These are phyloP conservation scores for Elysia crispata DNA, from an alignment of 2,888 invertebrate genomes.

Conservation along the genomic window DNA sequence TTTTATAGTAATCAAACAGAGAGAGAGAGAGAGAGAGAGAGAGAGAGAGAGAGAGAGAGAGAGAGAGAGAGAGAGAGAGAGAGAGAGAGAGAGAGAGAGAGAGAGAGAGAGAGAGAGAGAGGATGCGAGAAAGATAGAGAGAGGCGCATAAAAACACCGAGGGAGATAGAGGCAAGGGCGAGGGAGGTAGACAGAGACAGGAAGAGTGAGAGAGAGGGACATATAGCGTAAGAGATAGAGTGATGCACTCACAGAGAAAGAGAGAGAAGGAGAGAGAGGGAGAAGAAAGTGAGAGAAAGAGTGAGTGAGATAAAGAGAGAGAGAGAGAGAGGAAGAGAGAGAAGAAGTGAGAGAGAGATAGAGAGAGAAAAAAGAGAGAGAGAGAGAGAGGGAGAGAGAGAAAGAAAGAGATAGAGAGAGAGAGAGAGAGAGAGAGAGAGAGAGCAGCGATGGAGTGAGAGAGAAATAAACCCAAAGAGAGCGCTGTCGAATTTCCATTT, in stretches of 20 bases:
- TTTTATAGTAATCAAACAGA: neutral
- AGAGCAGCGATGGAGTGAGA: conserved; percentile 10
- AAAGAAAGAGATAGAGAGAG: neutral
- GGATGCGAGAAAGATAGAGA: conserved; percentile 10
- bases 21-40: conserved; percentile 2
- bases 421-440: neutral
- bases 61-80: conserved; percentile 32
- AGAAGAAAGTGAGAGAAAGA: neutral
- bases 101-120: conserved; percentile 26
- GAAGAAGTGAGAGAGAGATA: neutral
- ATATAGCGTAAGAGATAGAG: neutral
- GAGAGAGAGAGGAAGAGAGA: neutral
- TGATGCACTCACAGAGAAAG: conserved; percentile 6
- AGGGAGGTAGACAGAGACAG: conserved; percentile 31
- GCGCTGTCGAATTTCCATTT: no score
- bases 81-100: conserved; percentile 29
- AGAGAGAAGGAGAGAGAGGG: conserved; percentile 6
- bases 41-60: conserved; percentile 25
- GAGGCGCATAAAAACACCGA: neutral
- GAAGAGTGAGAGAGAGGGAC: neutral
- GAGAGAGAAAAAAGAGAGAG: neutral
- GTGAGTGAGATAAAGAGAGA: neutral
- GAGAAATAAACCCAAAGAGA: neutral
- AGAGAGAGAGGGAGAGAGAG: conserved; percentile 5
- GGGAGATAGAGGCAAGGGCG: conserved; percentile 3